These are phyloP conservation scores for Gallinago media DNA, from an alignment of 2,113 vertebrate genomes.

Conservation along the genomic window DNA sequence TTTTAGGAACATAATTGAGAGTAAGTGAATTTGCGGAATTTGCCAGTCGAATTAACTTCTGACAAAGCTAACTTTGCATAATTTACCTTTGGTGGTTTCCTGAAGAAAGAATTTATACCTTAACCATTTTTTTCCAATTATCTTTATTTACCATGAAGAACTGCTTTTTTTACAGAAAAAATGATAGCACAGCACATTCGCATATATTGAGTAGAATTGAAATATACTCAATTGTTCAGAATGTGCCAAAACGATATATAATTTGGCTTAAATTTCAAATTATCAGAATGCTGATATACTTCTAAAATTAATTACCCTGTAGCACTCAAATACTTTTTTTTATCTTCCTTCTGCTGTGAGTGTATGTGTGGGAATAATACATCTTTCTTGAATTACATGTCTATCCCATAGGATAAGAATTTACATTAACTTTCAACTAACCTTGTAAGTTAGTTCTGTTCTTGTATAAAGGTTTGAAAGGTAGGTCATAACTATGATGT, in stretches of 20 bases:
- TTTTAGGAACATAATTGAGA: background rate
- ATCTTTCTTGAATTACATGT: background rate
- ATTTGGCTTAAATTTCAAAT: background rate
- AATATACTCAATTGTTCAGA: background rate
- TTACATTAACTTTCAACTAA: constrained; percentile 22
- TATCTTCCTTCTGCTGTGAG: background rate
- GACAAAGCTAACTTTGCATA: background rate
- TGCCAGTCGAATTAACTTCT: background rate
- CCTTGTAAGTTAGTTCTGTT: constrained; percentile 30
- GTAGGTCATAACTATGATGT: background rate
- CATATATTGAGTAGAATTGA: background rate
- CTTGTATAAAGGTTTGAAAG: background rate
- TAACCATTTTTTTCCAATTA: background rate
- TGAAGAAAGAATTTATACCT: background rate
- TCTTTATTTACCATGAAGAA: background rate
- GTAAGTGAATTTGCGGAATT: background rate
- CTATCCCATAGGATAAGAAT: background rate
- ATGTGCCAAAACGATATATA: background rate
- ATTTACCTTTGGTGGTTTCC: background rate
- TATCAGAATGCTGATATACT: background rate
- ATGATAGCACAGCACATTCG: background rate
- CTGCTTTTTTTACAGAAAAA: background rate
- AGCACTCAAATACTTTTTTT: background rate
- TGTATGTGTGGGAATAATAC: background rate
- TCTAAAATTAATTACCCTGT: background rate